These are phyloP conservation scores for Melanotaenia maccullochi DNA, from an alignment of 2,797 vertebrate genomes.

Conservation along the genomic window DNA sequence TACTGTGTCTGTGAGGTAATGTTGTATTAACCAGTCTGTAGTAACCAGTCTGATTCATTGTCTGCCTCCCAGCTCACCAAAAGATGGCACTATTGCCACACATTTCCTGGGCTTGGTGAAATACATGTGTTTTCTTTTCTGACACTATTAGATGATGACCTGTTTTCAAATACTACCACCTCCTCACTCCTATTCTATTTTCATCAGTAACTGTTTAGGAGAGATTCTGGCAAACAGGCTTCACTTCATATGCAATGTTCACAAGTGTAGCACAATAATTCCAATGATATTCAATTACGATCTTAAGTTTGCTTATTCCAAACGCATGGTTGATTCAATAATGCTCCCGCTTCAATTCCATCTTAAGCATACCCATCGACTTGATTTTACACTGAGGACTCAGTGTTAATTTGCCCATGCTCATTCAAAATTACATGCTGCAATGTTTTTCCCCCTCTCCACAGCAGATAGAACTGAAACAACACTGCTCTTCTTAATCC, in stretches of 20 bases:
- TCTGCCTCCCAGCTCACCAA: slow-evolving; percentile 56
- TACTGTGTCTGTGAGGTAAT: slow-evolving; percentile 20
- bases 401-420: slow-evolving; percentile 59
- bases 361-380: slow-evolving; percentile 56
- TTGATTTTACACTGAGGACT: slow-evolving; percentile 73
- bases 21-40: slow-evolving; percentile 12
- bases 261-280: slow-evolving; percentile 63
- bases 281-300: slow-evolving; percentile 71
- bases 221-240: slow-evolving; percentile 58
- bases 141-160: slow-evolving; percentile 75
- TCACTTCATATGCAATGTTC: slow-evolving; percentile 58
- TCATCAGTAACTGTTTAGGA: slow-evolving; percentile 77
- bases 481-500: slow-evolving; percentile 41
- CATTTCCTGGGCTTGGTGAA: slow-evolving; percentile 24
- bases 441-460: slow-evolving; percentile 11
- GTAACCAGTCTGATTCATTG: slow-evolving; percentile 34
- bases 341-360: slow-evolving; percentile 55
- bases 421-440: slow-evolving; percentile 56
- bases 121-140: slow-evolving; percentile 51
- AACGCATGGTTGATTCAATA: slow-evolving; percentile 70
- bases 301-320: slow-evolving; percentile 66
- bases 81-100: slow-evolving; percentile 85
- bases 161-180: slow-evolving; percentile 77
- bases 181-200: slow-evolving; percentile 75
- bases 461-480: slow-evolving; percentile 43